phyloP scores from a whole-genome alignment of 1,140 invertebrate genomes.

The Spodoptera litura region DNA sequence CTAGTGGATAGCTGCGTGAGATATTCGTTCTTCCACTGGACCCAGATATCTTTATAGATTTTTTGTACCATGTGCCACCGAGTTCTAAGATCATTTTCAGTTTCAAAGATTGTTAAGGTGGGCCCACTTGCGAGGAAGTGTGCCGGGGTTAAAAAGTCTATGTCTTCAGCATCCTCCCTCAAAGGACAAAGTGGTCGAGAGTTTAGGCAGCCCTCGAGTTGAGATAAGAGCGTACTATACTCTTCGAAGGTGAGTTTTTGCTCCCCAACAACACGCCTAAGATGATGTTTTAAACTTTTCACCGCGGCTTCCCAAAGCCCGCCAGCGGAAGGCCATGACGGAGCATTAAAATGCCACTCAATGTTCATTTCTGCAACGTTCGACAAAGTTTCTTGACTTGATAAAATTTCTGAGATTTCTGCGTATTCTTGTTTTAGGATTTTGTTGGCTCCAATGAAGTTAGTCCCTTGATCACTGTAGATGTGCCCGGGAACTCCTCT shows the following conservation, averaged over 20 bases:
- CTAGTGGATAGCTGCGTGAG: background rate
- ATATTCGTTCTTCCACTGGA: background rate
- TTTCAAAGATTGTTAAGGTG: background rate
- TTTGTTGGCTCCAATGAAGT: slow-evolving; percentile 60
- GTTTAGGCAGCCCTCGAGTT: slow-evolving; percentile 3
- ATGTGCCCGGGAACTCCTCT: slow-evolving; percentile 12
- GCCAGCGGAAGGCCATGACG: slow-evolving; percentile 19
- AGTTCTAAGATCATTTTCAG: background rate
- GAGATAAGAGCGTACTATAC: background rate
- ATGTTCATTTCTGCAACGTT: slow-evolving; percentile 30
- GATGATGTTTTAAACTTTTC: slow-evolving; percentile 13
- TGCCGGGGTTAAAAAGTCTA: background rate
- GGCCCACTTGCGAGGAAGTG: slow-evolving; percentile 7
- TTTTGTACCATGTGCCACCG: background rate
- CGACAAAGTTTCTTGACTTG: background rate
- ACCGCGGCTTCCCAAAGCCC: background rate
- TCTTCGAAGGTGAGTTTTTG: slow-evolving; percentile 20
- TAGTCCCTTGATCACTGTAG: slow-evolving; percentile 54
- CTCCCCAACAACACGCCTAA: background rate
- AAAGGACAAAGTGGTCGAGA: slow-evolving; percentile 17
- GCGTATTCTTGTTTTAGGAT: slow-evolving; percentile 36
- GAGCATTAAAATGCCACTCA: slow-evolving; percentile 59
- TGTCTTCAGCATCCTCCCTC: background rate
- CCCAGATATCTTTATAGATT: background rate
- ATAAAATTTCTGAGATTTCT: slow-evolving; percentile 44